phyloP scores from a whole-genome alignment of 2,888 invertebrate genomes.

The Andrena fulva region DNA sequence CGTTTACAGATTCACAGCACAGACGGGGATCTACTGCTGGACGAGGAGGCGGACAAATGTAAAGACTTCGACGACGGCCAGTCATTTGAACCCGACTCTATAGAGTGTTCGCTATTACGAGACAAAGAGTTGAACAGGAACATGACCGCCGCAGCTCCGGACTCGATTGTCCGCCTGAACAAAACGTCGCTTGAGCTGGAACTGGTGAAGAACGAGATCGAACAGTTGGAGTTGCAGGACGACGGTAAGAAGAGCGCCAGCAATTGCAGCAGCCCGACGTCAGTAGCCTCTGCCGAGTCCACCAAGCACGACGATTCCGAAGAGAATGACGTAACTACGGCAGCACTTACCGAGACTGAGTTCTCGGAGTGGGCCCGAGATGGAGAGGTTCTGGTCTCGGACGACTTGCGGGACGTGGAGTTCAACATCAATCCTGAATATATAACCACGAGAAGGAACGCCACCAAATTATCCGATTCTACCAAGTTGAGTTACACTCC shows the following conservation, averaged over 20 bases:
- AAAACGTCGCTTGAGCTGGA: slow-evolving; percentile 73
- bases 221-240: slow-evolving; percentile 77
- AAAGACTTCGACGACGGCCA: slow-evolving; percentile 56
- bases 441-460: slow-evolving; percentile 76
- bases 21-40: slow-evolving; percentile 88
- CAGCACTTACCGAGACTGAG: slow-evolving; percentile 93
- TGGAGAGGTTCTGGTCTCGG: slow-evolving; percentile 89
- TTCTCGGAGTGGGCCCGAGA: slow-evolving; percentile 96
- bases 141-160: background rate
- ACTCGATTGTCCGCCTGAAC: background rate
- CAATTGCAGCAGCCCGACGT: slow-evolving; percentile 86
- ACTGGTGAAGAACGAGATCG: slow-evolving; percentile 77
- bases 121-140: slow-evolving; percentile 37
- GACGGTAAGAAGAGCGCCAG: slow-evolving; percentile 79
- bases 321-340: slow-evolving; percentile 89
- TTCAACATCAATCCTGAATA: slow-evolving; percentile 87
- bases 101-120: slow-evolving; percentile 74
- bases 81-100: slow-evolving; percentile 82
- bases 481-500: slow-evolving; percentile 32
- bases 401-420: slow-evolving; percentile 90
- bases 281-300: slow-evolving; percentile 81
- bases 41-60: slow-evolving; percentile 75
- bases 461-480: slow-evolving; percentile 20
- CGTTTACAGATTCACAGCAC: slow-evolving; percentile 91
- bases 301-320: slow-evolving; percentile 87